A percentile compares a stretch with the other conserved stretches of the same genome.
These are phyloP conservation scores for Branchipolynoe longqiensis DNA, from an alignment of 2,888 invertebrate genomes.

Conservation along the genomic window DNA sequence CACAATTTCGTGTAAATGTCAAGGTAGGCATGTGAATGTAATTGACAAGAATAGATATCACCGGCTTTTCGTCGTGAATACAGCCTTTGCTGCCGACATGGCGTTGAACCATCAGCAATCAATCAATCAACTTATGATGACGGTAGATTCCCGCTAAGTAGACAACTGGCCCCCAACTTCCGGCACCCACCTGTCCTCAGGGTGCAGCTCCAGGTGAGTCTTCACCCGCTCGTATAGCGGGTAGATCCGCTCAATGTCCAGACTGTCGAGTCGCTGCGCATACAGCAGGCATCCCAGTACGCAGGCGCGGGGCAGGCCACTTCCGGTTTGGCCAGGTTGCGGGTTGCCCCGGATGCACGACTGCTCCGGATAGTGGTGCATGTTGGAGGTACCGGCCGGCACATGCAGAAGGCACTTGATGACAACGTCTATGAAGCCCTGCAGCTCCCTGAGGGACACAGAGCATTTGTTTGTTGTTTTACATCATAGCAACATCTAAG, in stretches of 20 bases:
- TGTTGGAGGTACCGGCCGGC: not conserved
- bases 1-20: too few relatives aligned
- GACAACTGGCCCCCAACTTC: too few relatives aligned
- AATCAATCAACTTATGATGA: too few relatives aligned
- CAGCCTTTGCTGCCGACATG: too few relatives aligned
- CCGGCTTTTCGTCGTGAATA: too few relatives aligned
- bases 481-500: too few relatives aligned
- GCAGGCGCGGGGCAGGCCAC: slow-evolving; percentile 84
- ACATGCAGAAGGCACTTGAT: slow-evolving; percentile 9
- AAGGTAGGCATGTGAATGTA: too few relatives aligned
- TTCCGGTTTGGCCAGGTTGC: not conserved
- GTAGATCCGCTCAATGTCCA: slow-evolving; percentile 80
- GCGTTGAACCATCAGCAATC: too few relatives aligned
- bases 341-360: slow-evolving; percentile 16
- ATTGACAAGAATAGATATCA: too few relatives aligned
- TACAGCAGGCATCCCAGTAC: slow-evolving; percentile 85
- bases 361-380: slow-evolving; percentile 29
- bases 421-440: slow-evolving; percentile 14
- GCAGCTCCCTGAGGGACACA: slow-evolving; percentile 13
- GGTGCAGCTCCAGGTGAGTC: slow-evolving; percentile 68
- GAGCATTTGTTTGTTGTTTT: too few relatives aligned
- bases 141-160: too few relatives aligned
- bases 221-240: slow-evolving; percentile 73
- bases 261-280: slow-evolving; percentile 85
- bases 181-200: slow-evolving; percentile 71